Conservation (phyloP, 1,140 invertebrate genomes). For the Trachymyrmex cornetzi region DNA sequence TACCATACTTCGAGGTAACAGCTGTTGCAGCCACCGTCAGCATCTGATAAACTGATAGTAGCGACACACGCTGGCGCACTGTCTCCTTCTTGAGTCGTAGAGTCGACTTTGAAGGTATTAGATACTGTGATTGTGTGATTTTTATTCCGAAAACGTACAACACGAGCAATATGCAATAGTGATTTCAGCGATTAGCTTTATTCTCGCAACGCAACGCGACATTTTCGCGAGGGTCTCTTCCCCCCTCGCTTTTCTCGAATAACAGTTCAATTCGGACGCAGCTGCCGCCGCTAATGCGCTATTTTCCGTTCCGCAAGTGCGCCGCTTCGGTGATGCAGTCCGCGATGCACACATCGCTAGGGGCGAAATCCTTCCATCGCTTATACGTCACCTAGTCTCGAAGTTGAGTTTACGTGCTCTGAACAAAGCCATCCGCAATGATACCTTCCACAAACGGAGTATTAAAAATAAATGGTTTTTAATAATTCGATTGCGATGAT, state of each 20-base stretch:
- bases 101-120: neutral
- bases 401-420: neutral
- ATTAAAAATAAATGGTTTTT: neutral
- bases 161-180: slow-evolving; percentile 16
- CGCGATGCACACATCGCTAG: neutral
- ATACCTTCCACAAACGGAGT: neutral
- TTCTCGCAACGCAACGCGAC: slow-evolving; percentile 4
- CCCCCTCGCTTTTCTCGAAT: slow-evolving; percentile 43
- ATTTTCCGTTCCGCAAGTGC: slow-evolving; percentile 44
- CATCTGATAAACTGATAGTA: slow-evolving; percentile 86
- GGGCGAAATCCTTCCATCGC: slow-evolving; percentile 14
- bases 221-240: slow-evolving; percentile 22
- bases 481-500: neutral
- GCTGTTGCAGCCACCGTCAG: slow-evolving; percentile 81
- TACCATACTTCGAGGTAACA: slow-evolving; percentile 84
- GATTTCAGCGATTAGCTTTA: slow-evolving; percentile 31
- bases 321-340: slow-evolving; percentile 1
- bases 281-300: slow-evolving; percentile 49
- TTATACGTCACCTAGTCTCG: slow-evolving; percentile 11
- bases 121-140: neutral
- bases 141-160: slow-evolving; percentile 28
- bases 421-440: neutral
- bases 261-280: slow-evolving; percentile 56
- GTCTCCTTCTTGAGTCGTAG: neutral
- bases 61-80: slow-evolving; percentile 72